These are phyloP conservation scores for Lithosia quadra DNA, from an alignment of 2,888 invertebrate species.

Conservation along the genomic window DNA sequence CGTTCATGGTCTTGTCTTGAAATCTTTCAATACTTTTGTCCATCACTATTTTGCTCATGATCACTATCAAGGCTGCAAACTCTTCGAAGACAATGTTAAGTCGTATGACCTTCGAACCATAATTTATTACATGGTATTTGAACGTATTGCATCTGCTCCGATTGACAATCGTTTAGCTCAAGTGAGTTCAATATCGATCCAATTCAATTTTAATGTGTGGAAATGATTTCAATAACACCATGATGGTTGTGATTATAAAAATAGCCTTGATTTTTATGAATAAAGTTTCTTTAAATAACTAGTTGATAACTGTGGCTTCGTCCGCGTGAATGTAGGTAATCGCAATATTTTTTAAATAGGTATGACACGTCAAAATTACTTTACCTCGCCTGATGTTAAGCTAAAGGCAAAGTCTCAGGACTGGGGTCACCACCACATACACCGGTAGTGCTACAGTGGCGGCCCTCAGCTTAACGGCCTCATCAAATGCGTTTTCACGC, in stretches of 20 bases:
- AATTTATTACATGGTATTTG: conserved; percentile 1
- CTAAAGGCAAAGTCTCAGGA: too few relatives aligned
- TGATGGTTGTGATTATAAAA: conserved; percentile 42
- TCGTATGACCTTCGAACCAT: neutral
- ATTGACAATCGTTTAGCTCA: conserved; percentile 65
- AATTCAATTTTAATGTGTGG: conserved; percentile 49
- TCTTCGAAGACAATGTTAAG: neutral
- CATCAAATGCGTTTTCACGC: too few relatives aligned
- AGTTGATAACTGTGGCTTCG: too few relatives aligned
- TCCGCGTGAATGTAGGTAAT: too few relatives aligned
- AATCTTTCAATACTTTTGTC: neutral
- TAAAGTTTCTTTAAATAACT: neutral
- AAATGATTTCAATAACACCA: conserved; percentile 49
- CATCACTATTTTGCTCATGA: neutral
- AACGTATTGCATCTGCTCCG: conserved; percentile 51
- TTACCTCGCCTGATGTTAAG: too few relatives aligned
- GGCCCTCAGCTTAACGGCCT: too few relatives aligned
- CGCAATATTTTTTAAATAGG: too few relatives aligned
- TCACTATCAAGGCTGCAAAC: neutral
- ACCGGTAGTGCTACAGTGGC: too few relatives aligned
- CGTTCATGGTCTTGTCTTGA: neutral
- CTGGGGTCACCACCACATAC: too few relatives aligned
- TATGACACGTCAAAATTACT: too few relatives aligned
- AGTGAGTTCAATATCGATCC: conserved; percentile 70
- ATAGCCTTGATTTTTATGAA: conserved; percentile 39